A percentile compares a stretch with the other conserved stretches of the same genome.
Conservation (phyloP, 1,140 invertebrate genomes). For the Ostrea denselamellosa region DNA sequence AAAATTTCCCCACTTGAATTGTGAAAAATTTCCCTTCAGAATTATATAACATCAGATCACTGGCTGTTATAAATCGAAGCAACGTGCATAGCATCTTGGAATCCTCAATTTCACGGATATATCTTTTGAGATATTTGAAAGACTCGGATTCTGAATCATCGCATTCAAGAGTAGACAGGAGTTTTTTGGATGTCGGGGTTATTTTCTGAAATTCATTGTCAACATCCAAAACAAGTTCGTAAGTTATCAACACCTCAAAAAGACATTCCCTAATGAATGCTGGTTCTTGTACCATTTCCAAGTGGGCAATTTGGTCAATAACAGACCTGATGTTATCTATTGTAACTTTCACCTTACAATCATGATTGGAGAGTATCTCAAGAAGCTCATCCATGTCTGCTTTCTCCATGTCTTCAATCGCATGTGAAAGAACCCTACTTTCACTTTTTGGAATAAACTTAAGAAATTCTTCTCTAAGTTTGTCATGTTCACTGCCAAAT, state of each 20-base stretch:
- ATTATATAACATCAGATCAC: too few species aligned
- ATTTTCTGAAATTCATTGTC: background rate
- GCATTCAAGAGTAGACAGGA: background rate
- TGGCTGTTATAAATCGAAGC: too few species aligned
- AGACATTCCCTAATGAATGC: constrained; percentile 52
- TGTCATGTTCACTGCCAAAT: constrained; percentile 19
- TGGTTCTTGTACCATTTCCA: constrained; percentile 48
- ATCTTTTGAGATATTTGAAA: too few species aligned
- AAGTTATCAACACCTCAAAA: constrained; percentile 49
- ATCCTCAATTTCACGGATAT: too few species aligned
- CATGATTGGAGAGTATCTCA: constrained; percentile 26
- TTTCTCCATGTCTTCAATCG: constrained; percentile 38
- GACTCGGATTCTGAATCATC: background rate
- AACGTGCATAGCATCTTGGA: too few species aligned
- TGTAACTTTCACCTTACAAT: constrained; percentile 38
- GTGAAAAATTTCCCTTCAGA: too few species aligned
- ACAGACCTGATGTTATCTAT: constrained; percentile 44
- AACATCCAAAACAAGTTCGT: constrained; percentile 16
- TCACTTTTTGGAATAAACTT: constrained; percentile 32
- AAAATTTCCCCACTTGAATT: too few species aligned
- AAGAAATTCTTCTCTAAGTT: constrained; percentile 33
- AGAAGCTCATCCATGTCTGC: constrained; percentile 43
- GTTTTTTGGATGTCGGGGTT: background rate
- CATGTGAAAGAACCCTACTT: constrained; percentile 32
- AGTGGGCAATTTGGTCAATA: constrained; percentile 47